These are phyloP conservation scores for Bambusicola thoracicus DNA, from an alignment of 2,113 vertebrate genomes.

Conservation along the genomic window DNA sequence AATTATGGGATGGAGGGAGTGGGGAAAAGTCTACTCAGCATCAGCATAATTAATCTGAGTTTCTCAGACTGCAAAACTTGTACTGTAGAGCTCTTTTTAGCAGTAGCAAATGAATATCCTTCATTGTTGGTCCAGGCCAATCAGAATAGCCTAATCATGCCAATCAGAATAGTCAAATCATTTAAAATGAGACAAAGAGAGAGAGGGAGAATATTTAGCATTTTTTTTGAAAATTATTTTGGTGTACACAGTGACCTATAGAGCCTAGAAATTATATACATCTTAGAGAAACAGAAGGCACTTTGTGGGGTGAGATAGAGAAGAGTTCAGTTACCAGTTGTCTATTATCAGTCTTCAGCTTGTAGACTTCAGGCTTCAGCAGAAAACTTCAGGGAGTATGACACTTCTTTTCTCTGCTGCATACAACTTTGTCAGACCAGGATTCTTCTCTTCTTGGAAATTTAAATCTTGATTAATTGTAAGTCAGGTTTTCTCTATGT, in stretches of 20 bases:
- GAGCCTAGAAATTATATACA: background rate
- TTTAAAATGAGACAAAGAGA: background rate
- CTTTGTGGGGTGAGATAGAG: background rate
- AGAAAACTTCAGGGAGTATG: background rate
- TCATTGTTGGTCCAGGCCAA: background rate
- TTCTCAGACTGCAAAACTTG: background rate
- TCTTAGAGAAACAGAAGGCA: background rate
- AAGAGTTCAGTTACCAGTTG: background rate
- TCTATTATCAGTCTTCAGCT: background rate
- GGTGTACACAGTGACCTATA: background rate
- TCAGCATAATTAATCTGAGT: background rate
- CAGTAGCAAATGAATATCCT: background rate
- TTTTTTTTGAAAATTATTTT: background rate
- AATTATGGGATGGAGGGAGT: background rate
- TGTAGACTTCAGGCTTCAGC: background rate
- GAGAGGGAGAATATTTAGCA: background rate
- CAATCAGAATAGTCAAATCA: background rate
- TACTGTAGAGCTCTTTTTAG: background rate
- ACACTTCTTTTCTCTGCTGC: background rate
- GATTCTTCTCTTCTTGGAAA: background rate
- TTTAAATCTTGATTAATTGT: constrained; percentile 38
- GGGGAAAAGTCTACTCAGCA: background rate
- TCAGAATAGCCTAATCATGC: background rate
- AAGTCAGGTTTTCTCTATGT: constrained; percentile 9
- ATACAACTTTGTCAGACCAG: background rate